Evolutionary conservation across 2,888 invertebrate species (phyloP), one percentile per base, ranked within the genome.

Genomic region (Carabus problematicus): DNA sequence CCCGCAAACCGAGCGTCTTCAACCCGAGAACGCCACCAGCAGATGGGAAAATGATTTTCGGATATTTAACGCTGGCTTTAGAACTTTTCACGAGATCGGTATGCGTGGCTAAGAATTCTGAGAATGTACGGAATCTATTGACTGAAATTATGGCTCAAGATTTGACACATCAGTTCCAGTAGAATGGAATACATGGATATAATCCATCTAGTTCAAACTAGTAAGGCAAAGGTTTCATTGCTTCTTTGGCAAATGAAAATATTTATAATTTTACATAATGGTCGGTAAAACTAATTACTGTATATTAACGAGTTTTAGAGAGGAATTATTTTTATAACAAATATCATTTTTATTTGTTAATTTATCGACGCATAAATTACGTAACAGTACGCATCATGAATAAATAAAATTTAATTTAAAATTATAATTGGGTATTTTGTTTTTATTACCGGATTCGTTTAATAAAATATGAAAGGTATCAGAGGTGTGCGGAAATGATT

Each of bases 351-450:
- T 52, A 52, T 52, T 52, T 16, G 52, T 19, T 18, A 52, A 18
- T 52, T 52, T 52, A 52, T 45, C 18, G 18, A 14, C 18, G 16
- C 45, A 55, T 64, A 64, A 54, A 64, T 16, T 64, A 54, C 54
- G 54, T 52, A 40, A 40, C 41, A 16, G 54, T 62, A 54, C 40
- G 41, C 8, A 54, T 12, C 54, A 64, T 64, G 63, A 54, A 64
- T 64, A 64, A 64, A 40, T 64, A 52, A 64, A 64, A 54, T 52
- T 64, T 64, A 64, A 64, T 64, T 64, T 54, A 41, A 54, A 54
- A 64, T 64, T 64, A 54, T 64, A 54, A 64, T 64, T 64, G 40
- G 18, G 14, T 54, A 64, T 64, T 64, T 64, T 29, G 54, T 16
- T 16, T 64, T 64, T 64, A 64, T 54, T 55, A 42, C 41, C 63